Base-by-base conservation (phyloP, 2,797 vertebrate species). In the Diceros bicornis region DNA sequence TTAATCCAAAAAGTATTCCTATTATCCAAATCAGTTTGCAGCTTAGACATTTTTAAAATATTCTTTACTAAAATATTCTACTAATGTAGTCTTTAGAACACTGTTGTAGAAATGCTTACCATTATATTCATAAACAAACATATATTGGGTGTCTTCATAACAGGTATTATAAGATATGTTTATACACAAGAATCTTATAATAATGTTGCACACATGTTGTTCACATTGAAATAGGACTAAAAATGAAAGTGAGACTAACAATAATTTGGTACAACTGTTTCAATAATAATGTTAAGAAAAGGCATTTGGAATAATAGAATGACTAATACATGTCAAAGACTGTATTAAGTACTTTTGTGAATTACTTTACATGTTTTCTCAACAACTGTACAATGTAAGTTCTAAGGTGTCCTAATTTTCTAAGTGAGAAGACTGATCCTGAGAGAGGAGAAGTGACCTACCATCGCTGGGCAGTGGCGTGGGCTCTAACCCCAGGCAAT, bases 301-400 rank as follows among this genome's bases (percentile, higher is more conserved):
- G 23, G 23, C 3, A 68, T 89, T 59, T 68, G 9, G 6, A 77
- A 4, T 72, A 89, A 50, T 50, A 52, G 21, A 34, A 29, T 52
- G 1, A 5, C 41, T 71, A 66, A 66, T n/a, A 85, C 8, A 16
- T 13, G 3, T 64, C 44, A 93, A 93, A 27, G n/a, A 32, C 20
- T 41, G 0, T 23, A 41, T 68, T 50, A 78, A 62, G 12, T n/a
- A 18, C 62, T 71, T 93, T 52, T 57, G 37, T 44, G 37, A 95
- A 47, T 34, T 61, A n/a, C 21, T 91, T 81, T 9, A 84, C 32
- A 52, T 92, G 59, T 79, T 94, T 97, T 89, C 52, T 62, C 27
- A 61, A n/a, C 25, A 78, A 44, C 12, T 2, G 12, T 83, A 23
- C 62, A 11, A 66, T 64, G 5, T 12, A 52, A 89, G 20, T 62